Evolutionary conservation across 2,888 invertebrate species (phyloP).

Genomic region (Drosophila robusta): DNA sequence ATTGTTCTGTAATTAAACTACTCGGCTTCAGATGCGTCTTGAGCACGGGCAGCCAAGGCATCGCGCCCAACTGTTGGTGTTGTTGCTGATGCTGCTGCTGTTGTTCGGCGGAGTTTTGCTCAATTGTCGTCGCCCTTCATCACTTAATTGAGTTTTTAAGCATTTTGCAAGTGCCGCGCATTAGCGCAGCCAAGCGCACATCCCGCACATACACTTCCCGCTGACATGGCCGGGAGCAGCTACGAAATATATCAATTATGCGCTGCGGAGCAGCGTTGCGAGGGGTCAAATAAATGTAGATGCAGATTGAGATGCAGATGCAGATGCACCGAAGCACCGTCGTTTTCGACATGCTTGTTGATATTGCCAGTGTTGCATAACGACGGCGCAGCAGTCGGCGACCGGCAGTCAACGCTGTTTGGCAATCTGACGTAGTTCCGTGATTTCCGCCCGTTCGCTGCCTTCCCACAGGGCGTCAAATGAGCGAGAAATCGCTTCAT

Average conservation of each 20-base stretch:
- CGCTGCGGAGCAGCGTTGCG: constrained; percentile 18
- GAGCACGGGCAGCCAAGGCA: constrained; percentile 3
- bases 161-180: constrained; percentile 54
- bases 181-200: constrained; percentile 54
- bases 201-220: constrained; percentile 45
- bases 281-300: constrained; percentile 31
- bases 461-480: constrained; percentile 23
- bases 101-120: constrained; percentile 18
- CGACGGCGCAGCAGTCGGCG: constrained; percentile 4
- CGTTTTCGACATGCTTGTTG: constrained; percentile 30
- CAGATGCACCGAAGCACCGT: constrained; percentile 15
- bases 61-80: constrained; percentile 2
- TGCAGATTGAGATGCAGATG: neutral
- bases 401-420: constrained; percentile 31
- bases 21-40: constrained; percentile 10
- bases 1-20: constrained; percentile 37
- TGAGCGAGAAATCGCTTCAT: constrained; percentile 61
- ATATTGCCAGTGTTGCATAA: constrained; percentile 49
- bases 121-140: constrained; percentile 50
- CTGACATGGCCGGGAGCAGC: constrained; percentile 15
- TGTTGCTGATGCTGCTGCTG: neutral
- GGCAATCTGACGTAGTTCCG: constrained; percentile 55
- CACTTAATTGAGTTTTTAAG: constrained; percentile 69
- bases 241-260: constrained; percentile 58
- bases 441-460: neutral